phyloP scores from a whole-genome alignment of 2,888 invertebrate species.

The Coelinius sp. region DNA sequence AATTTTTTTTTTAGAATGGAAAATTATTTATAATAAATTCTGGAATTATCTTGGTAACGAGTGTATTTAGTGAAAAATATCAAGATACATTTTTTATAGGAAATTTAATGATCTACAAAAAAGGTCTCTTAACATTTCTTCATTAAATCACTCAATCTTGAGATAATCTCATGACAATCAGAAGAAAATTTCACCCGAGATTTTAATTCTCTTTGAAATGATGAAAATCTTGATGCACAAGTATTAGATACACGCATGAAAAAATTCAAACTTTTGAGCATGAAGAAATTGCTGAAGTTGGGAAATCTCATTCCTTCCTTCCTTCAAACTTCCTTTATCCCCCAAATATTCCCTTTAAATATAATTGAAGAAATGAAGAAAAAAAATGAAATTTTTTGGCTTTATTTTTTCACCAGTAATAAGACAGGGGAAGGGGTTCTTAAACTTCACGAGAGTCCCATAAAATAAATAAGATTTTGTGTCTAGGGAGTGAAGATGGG shows the following conservation, averaged over 20 bases:
- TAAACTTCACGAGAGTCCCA: not conserved
- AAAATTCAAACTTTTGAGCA: not conserved
- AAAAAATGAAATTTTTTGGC: not conserved
- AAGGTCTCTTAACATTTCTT: not conserved
- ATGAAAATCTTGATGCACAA: not conserved
- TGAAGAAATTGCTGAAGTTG: not conserved
- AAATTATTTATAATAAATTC: no score
- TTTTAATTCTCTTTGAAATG: not conserved
- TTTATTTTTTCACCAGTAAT: not conserved
- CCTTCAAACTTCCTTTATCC: not conserved
- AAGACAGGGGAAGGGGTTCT: not conserved
- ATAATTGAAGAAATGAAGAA: not conserved
- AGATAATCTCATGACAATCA: not conserved
- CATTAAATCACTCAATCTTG: not conserved
- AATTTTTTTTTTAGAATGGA: not conserved
- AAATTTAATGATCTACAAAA: not conserved
- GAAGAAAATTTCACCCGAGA: not conserved
- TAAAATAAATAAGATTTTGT: slow-evolving; percentile 16
- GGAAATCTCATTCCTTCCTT: not conserved
- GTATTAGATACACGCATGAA: not conserved
- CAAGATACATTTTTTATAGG: no score
- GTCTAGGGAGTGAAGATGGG: not conserved
- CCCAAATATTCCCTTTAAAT: not conserved
- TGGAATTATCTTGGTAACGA: no score
- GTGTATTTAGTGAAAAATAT: not conserved